Base-by-base conservation (phyloP, 1,140 invertebrate genomes). In the Pseudomyrmex pallidus region DNA sequence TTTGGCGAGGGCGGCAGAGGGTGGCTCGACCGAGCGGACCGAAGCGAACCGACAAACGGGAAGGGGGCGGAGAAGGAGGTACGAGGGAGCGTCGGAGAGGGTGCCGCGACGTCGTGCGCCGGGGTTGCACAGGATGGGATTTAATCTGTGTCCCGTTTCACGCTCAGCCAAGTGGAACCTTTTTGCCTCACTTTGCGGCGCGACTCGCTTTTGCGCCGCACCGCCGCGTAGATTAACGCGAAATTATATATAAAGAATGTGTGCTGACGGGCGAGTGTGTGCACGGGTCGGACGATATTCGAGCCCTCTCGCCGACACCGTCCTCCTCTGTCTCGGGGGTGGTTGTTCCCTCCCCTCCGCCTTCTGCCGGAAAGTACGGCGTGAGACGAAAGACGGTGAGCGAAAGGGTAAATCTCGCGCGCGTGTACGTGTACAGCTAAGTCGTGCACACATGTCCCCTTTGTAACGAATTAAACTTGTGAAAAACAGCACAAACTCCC, bases 61-160 rank as follows among this genome's bases (percentile, higher is more conserved):
- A 35, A 35, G 83, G 82, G 66, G 85, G 63, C 82, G 73, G 83
- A 17, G 72, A 66, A 50, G 20, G 72, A n/a, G 35, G 35, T 35
- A 7, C 35, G 35, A 35, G 64, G 72, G 46, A 73, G 20, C 82
- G 73, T 10, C 22, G 57, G 64, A 74, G 72, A 66, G 87, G 88
- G 90, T 88, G 90, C 74, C 89, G 89, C 88, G 90, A 91, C 88
- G 87, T 89, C 87, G 87, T 91, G 89, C 85, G 86, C 87, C 87
- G 86, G 85, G 76, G 76, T 80, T 80, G 76, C 64, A 80, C 86
- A 90, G 91, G 94, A 94, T 94, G 91, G 94, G 92, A 94, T 94
- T 94, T 94, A 94, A 95, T 94, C 93, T 94, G 93, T 94, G 94
- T 94, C 91, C 93, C 93, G 93, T 93, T 94, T 95, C 91, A 94